phyloP scores from a whole-genome alignment of 2,113 vertebrate species.

The Calidris pugnax region DNA sequence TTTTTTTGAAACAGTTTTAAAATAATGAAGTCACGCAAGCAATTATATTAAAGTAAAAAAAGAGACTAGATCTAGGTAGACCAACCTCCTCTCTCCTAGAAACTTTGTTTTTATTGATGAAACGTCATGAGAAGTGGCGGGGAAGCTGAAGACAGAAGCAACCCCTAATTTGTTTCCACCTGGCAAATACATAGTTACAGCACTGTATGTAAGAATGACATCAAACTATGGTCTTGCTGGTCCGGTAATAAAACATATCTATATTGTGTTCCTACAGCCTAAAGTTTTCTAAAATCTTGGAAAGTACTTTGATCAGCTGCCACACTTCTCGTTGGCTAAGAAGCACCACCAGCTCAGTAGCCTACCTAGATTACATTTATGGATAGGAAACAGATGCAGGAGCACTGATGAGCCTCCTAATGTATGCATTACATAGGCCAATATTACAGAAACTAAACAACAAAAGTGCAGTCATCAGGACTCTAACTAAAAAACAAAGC shows the following conservation, averaged over 20 bases:
- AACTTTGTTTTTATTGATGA: background rate
- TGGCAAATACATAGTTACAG: background rate
- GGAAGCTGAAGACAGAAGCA: background rate
- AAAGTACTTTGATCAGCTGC: background rate
- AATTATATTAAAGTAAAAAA: background rate
- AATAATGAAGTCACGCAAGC: background rate
- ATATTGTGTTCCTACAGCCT: background rate
- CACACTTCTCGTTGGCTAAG: background rate
- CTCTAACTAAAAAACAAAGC: background rate
- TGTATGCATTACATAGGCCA: background rate
- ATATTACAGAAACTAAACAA: background rate
- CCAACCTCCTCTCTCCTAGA: background rate
- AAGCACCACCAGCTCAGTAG: background rate
- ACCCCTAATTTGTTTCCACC: background rate
- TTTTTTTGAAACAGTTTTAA: background rate
- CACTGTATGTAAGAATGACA: background rate
- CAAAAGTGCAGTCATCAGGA: background rate
- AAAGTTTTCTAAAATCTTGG: background rate
- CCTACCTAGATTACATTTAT: background rate
- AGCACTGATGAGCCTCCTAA: background rate
- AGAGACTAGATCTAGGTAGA: background rate
- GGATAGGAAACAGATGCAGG: background rate
- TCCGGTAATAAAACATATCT: background rate
- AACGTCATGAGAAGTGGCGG: background rate
- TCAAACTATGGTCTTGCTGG: background rate